Percentiles rank a stretch among this genome's conserved stretches.
Evolutionary conservation across 2,888 invertebrate species (phyloP).

Genomic region (Chalcis sispes): DNA sequence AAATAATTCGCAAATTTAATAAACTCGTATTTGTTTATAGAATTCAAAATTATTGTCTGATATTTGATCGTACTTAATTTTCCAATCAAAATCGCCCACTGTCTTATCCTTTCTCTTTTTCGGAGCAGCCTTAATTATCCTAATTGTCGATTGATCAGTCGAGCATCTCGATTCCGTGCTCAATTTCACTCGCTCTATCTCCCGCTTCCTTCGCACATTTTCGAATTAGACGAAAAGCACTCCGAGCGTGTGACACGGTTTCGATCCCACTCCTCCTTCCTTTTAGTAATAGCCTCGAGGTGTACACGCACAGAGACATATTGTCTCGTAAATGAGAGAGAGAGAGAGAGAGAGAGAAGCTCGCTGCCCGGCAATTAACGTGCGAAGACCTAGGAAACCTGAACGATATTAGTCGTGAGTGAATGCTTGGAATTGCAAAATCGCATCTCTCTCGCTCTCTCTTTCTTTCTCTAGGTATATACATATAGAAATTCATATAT

Average conservation of each 20-base stretch:
- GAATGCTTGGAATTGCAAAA: too few species aligned
- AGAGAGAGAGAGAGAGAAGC: conserved; percentile 10
- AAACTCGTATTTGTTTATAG: too few species aligned
- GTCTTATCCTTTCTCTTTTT: background rate
- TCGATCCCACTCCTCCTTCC: background rate
- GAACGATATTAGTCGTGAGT: conserved; percentile 33
- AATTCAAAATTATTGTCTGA: too few species aligned
- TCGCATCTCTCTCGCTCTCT: too few species aligned
- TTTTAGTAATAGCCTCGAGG: background rate
- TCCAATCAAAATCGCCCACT: background rate
- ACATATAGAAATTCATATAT: background rate
- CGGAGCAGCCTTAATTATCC: conserved; percentile 1
- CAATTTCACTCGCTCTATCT: too few species aligned
- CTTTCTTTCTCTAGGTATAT: conserved; percentile 13
- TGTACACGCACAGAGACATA: conserved; percentile 2
- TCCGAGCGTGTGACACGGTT: background rate
- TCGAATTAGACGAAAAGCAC: conserved; percentile 48
- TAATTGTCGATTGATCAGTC: conserved; percentile 22
- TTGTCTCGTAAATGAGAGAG: background rate
- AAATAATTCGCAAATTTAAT: too few species aligned
- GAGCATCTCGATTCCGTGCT: background rate
- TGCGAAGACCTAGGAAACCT: background rate
- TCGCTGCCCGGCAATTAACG: conserved; percentile 38
- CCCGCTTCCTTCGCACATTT: too few species aligned
- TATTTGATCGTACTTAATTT: too few species aligned